These are phyloP conservation scores for Hemistola chrysoprasaria DNA, from an alignment of 2,888 invertebrate genomes.

Conservation along the genomic window DNA sequence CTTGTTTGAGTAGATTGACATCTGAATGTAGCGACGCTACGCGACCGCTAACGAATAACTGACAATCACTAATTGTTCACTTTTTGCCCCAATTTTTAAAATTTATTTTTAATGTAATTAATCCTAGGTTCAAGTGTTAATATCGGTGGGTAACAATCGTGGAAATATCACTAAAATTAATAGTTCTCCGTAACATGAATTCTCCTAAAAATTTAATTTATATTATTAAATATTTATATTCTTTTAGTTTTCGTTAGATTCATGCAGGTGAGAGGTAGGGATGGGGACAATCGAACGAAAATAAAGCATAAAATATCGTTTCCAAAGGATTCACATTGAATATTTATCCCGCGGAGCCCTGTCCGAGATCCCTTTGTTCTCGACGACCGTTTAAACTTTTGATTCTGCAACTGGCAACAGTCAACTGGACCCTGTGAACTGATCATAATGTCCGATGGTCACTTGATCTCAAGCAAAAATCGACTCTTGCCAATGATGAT, in stretches of 20 bases:
- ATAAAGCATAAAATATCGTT: slow-evolving; percentile 77
- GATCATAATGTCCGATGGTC: slow-evolving; percentile 48
- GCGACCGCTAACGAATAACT: slow-evolving; percentile 13
- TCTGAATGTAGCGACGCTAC: slow-evolving; percentile 42
- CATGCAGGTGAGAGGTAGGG: slow-evolving; percentile 68
- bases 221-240: too few species aligned
- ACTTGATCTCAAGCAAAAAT: slow-evolving; percentile 24
- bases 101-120: slow-evolving; percentile 20
- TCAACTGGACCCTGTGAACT: slow-evolving; percentile 76
- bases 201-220: too few species aligned
- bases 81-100: slow-evolving; percentile 25
- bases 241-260: slow-evolving; percentile 51
- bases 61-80: slow-evolving; percentile 28
- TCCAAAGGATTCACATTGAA: slow-evolving; percentile 81
- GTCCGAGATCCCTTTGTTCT: slow-evolving; percentile 78
- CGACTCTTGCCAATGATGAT: slow-evolving; percentile 24
- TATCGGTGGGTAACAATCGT: too few species aligned
- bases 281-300: slow-evolving; percentile 59
- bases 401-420: slow-evolving; percentile 81
- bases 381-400: slow-evolving; percentile 81
- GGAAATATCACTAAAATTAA: too few species aligned
- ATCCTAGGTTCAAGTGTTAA: too few species aligned
- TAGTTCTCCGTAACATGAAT: slow-evolving; percentile 3
- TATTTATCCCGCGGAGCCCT: slow-evolving; percentile 74
- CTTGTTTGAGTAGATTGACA: slow-evolving; percentile 73